Conservation (phyloP, 2,113 vertebrate species). For the western clawed frog (Xenopus tropicalis) region DNA sequence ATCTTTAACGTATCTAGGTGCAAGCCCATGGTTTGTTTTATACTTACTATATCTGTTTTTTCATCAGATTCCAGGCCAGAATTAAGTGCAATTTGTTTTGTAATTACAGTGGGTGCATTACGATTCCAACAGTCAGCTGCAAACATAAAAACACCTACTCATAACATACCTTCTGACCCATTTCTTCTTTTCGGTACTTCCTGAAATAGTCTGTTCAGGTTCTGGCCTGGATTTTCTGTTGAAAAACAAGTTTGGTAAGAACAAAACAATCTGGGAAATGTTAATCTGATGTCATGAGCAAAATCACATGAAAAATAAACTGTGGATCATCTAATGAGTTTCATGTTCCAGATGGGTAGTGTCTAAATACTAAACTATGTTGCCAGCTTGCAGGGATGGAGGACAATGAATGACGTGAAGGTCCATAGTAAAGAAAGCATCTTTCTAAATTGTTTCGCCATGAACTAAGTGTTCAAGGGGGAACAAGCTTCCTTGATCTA, state of each 20-base stretch:
- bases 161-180: slow-evolving; percentile 90
- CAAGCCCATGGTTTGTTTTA: slow-evolving; percentile 73
- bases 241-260: slow-evolving; percentile 93
- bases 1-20: neutral
- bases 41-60: slow-evolving; percentile 79
- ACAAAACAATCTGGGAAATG: slow-evolving; percentile 80
- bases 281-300: slow-evolving; percentile 64
- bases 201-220: slow-evolving; percentile 97
- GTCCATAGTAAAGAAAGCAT: too few relatives aligned
- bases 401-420: too few relatives aligned
- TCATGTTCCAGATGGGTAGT: neutral
- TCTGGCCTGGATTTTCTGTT: slow-evolving; percentile 99
- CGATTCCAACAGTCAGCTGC: slow-evolving; percentile 74
- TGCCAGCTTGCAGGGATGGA: too few relatives aligned
- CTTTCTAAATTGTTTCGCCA: too few relatives aligned
- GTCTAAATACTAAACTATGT: too few relatives aligned
- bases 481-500: too few relatives aligned
- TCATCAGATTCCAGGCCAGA: slow-evolving; percentile 89
- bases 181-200: slow-evolving; percentile 96
- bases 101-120: slow-evolving; percentile 71
- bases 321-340: slow-evolving; percentile 17
- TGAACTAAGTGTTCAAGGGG: too few relatives aligned
- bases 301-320: slow-evolving; percentile 59
- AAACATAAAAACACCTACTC: slow-evolving; percentile 90
- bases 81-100: slow-evolving; percentile 68